Evolutionary conservation across 2,888 invertebrate species (phyloP).

Genomic region (Lycophotia porphyrea): DNA sequence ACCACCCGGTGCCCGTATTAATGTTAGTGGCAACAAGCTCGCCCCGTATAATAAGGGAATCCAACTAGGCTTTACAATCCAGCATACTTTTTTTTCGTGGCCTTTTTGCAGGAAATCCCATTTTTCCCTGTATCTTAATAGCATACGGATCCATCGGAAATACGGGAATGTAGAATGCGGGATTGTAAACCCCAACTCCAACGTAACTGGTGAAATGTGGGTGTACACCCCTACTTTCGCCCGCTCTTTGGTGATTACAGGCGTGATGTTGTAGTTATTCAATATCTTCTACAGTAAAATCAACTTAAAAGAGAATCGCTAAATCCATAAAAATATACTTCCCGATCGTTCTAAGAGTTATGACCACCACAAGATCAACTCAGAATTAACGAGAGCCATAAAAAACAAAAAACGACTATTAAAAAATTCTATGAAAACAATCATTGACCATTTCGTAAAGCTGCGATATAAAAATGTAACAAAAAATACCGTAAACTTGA

Average conservation of each 20-base stretch:
- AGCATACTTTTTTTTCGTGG: neutral
- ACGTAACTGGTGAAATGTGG: neutral
- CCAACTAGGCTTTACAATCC: neutral
- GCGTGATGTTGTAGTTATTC: neutral
- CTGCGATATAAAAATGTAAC: conserved; percentile 59
- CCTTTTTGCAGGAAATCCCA: neutral
- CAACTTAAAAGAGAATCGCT: neutral
- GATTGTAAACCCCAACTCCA: neutral
- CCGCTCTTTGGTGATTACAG: neutral
- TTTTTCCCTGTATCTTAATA: neutral
- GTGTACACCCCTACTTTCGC: neutral
- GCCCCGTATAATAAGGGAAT: too few species aligned
- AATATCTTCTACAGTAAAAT: neutral
- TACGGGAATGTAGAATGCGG: neutral
- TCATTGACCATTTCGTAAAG: conserved; percentile 58
- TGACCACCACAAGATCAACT: conserved; percentile 47
- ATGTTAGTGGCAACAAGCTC: too few species aligned
- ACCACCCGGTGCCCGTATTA: too few species aligned
- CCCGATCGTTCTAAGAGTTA: conserved; percentile 19
- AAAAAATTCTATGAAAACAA: conserved; percentile 54
- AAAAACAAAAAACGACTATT: conserved; percentile 42
- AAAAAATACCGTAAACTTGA: conserved; percentile 61
- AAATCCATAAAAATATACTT: conserved; percentile 9
- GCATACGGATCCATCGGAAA: neutral
- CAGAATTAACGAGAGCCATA: conserved; percentile 46